Percentiles rank a stretch among this genome's conserved stretches.
phyloP scores from a whole-genome alignment of 1,140 invertebrate species.

The Brachionus sp. region DNA sequence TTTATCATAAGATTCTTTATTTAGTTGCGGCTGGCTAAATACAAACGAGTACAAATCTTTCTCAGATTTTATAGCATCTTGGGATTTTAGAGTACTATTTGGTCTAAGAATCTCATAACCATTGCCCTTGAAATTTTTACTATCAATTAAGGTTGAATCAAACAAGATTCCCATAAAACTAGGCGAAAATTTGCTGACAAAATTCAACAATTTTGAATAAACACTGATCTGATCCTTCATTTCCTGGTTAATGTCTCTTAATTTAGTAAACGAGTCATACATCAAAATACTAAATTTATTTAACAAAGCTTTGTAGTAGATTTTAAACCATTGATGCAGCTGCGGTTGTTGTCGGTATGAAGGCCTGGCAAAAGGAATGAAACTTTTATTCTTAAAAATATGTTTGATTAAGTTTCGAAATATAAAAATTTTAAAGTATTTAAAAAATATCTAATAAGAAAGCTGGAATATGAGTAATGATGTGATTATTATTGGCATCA shows the following conservation, averaged over 20 bases:
- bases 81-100: not conserved
- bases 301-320: constrained; percentile 17
- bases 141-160: not conserved
- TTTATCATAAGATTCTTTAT: not conserved
- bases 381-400: constrained; percentile 31
- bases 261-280: not conserved
- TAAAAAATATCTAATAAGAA: no score
- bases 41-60: not conserved
- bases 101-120: not conserved
- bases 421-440: no score
- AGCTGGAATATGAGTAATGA: no score
- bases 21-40: not conserved
- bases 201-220: constrained; percentile 4
- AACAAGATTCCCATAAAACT: not conserved
- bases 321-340: constrained; percentile 35
- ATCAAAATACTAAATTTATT: constrained; percentile 43
- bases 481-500: no score
- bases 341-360: not conserved
- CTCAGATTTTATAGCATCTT: not conserved
- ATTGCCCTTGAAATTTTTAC: not conserved
- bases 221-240: constrained; percentile 9
- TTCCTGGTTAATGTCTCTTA: not conserved
- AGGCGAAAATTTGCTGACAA: not conserved
- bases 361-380: not conserved
- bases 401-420: no score